phyloP scores from a whole-genome alignment of 2,888 invertebrate genomes.

The Epistrophe eligans region DNA sequence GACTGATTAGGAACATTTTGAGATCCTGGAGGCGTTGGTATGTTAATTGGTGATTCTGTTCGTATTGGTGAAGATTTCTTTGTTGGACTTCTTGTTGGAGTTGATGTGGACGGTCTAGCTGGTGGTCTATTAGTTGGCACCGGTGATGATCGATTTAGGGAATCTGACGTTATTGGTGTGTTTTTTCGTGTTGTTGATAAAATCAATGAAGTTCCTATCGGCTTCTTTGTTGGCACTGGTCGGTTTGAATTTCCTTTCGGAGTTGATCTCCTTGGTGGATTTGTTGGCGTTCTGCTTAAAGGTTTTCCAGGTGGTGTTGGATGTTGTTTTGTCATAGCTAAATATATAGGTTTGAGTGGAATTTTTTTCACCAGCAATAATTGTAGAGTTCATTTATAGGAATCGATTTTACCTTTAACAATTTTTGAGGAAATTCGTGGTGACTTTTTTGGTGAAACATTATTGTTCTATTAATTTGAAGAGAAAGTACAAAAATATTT shows the following conservation, averaged over 20 bases:
- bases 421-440: background rate
- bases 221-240: background rate
- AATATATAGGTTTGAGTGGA: background rate
- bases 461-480: background rate
- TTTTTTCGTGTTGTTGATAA: background rate
- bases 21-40: conserved; percentile 22
- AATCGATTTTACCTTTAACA: background rate
- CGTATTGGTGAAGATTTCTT: too few relatives aligned
- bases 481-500: background rate
- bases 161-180: background rate
- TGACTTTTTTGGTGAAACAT: background rate
- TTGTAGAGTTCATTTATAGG: too few relatives aligned
- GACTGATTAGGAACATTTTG: background rate
- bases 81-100: background rate
- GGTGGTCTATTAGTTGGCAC: too few relatives aligned
- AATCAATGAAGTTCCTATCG: background rate
- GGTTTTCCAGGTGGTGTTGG: conserved; percentile 20
- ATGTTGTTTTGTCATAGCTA: background rate
- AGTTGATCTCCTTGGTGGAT: background rate
- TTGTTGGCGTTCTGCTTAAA: background rate
- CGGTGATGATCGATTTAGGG: too few relatives aligned
- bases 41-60: background rate
- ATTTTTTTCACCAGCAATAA: background rate
- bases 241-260: background rate
- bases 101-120: too few relatives aligned